These are phyloP conservation scores for Cyrtodaria siliqua DNA, from an alignment of 2,888 invertebrate genomes.

Conservation along the genomic window DNA sequence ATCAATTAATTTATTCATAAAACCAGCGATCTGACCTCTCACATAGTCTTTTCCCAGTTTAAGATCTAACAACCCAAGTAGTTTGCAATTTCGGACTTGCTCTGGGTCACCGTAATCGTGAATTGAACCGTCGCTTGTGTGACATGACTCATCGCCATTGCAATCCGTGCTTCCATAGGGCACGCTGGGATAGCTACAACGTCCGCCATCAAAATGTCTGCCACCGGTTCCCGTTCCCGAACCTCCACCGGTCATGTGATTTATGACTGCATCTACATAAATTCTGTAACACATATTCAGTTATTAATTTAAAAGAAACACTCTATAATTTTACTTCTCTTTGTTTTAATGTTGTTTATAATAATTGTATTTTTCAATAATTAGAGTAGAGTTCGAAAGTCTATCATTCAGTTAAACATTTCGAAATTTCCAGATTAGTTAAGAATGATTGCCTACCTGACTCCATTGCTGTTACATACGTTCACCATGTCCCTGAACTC, in stretches of 20 bases:
- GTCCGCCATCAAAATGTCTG: slow-evolving; percentile 78
- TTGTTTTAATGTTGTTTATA: too few species aligned
- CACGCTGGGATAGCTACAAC: slow-evolving; percentile 84
- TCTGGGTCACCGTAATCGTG: slow-evolving; percentile 75
- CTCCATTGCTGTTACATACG: slow-evolving; percentile 75
- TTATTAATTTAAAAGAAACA: too few species aligned
- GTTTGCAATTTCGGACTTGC: slow-evolving; percentile 89
- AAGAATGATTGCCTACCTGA: slow-evolving; percentile 70
- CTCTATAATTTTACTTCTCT: too few species aligned
- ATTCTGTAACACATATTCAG: slow-evolving; percentile 88
- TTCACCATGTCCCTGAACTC: slow-evolving; percentile 78
- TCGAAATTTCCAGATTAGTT: too few species aligned
- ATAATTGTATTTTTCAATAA: too few species aligned
- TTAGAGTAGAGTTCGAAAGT: too few species aligned
- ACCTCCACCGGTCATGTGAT: slow-evolving; percentile 92
- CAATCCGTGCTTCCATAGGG: slow-evolving; percentile 89
- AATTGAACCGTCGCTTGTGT: slow-evolving; percentile 85
- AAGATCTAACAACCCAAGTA: slow-evolving; percentile 92
- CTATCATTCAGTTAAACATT: too few species aligned
- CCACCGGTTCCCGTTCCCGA: slow-evolving; percentile 89
- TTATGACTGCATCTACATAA: slow-evolving; percentile 92
- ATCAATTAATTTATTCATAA: slow-evolving; percentile 76
- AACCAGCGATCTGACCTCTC: slow-evolving; percentile 72
- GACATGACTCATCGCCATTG: slow-evolving; percentile 86
- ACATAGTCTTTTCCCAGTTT: slow-evolving; percentile 88